Conservation (phyloP, 2,888 invertebrate genomes). For the Lithodes maja region DNA sequence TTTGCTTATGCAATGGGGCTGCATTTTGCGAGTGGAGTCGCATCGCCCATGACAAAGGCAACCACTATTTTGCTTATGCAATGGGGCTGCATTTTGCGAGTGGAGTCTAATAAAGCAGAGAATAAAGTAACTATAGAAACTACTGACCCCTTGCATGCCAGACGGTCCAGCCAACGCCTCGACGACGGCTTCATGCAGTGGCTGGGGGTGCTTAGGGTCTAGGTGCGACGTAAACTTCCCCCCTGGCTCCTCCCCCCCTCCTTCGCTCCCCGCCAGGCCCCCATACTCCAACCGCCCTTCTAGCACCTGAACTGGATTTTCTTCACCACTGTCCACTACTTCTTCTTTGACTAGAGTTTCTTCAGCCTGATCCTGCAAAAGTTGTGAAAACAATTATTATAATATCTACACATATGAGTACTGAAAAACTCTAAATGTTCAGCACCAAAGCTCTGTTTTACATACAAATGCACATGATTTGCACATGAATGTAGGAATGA, state of each 20-base stretch:
- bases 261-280: conserved; percentile 30
- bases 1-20: too few relatives aligned
- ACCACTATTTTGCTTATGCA: too few relatives aligned
- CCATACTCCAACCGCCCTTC: conserved; percentile 50
- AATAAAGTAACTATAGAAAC: too few relatives aligned
- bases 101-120: too few relatives aligned
- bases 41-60: too few relatives aligned
- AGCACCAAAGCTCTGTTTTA: background rate
- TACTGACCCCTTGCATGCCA: conserved; percentile 68
- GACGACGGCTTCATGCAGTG: conserved; percentile 67
- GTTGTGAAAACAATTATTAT: background rate
- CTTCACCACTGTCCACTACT: conserved; percentile 54
- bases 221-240: conserved; percentile 47
- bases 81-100: too few relatives aligned
- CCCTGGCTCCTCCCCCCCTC: conserved; percentile 39
- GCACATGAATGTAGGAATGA: too few relatives aligned
- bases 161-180: conserved; percentile 70
- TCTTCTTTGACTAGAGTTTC: conserved; percentile 68
- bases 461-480: background rate
- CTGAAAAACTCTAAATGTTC: background rate
- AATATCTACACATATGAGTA: background rate
- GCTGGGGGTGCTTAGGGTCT: conserved; percentile 61
- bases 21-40: too few relatives aligned
- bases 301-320: conserved; percentile 31
- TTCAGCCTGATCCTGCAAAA: conserved; percentile 49